phyloP scores from a whole-genome alignment of 2,797 vertebrate species.

The Macropus fuliginosus region DNA sequence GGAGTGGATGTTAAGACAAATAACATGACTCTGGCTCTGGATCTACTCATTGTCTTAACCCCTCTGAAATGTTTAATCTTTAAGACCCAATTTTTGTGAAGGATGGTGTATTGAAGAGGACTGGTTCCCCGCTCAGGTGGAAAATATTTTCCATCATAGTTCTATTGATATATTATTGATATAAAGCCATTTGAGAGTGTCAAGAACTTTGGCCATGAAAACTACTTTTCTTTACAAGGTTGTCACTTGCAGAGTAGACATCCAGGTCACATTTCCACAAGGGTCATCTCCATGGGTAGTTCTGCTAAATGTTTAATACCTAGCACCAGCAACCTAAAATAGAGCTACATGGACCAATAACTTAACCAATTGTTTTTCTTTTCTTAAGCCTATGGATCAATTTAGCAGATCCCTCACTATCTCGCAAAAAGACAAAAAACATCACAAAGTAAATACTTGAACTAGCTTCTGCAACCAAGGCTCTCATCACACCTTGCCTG shows the following conservation, averaged over 20 bases:
- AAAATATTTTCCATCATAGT: background rate
- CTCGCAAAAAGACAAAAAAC: background rate
- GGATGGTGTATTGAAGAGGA: background rate
- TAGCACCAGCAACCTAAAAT: background rate
- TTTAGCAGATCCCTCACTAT: background rate
- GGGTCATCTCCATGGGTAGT: background rate
- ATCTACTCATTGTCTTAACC: background rate
- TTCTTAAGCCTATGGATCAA: background rate
- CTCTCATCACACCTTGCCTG: background rate
- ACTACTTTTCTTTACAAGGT: background rate
- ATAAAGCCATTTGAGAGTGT: background rate
- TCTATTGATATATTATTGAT: background rate
- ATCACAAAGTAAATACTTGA: background rate
- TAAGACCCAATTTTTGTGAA: background rate
- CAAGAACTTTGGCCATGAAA: background rate
- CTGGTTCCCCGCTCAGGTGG: background rate
- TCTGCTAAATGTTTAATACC: background rate
- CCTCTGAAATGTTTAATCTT: background rate
- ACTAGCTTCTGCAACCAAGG: background rate
- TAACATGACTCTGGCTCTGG: background rate
- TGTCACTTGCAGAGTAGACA: background rate
- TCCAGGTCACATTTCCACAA: background rate
- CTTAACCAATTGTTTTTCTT: background rate
- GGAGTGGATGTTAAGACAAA: background rate
- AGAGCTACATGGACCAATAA: background rate